Conservation (phyloP, 2,797 vertebrate species). For the Acridotheres tristis region DNA sequence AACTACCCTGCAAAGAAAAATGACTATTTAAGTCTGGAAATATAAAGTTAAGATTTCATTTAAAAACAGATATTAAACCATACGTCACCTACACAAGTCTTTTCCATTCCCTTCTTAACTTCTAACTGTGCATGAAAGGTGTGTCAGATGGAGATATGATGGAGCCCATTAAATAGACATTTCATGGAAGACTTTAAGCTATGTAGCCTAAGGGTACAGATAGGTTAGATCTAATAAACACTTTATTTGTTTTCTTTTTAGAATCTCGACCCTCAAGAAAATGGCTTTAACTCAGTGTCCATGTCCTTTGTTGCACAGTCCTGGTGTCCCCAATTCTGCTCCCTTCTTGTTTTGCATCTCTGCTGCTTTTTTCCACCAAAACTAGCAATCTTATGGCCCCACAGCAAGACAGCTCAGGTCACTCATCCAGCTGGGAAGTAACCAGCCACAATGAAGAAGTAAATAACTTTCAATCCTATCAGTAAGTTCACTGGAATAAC, state of each 20-base stretch:
- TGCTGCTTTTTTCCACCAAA: not conserved
- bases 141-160: slow-evolving; percentile 21
- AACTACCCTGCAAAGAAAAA: not conserved
- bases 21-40: slow-evolving; percentile 50
- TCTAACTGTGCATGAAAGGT: slow-evolving; percentile 5
- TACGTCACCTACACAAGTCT: slow-evolving; percentile 32
- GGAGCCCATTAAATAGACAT: not conserved
- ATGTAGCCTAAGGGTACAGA: not conserved
- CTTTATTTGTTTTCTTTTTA: not conserved
- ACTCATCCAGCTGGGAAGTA: not conserved
- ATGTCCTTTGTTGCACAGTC: not conserved
- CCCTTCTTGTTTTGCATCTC: not conserved
- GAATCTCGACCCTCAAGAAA: not conserved
- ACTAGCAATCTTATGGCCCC: not conserved
- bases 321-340: not conserved
- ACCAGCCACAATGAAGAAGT: not conserved
- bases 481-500: not conserved
- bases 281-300: not conserved
- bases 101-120: slow-evolving; percentile 56
- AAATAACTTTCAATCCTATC: not conserved
- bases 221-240: not conserved
- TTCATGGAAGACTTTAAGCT: slow-evolving; percentile 25
- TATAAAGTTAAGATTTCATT: slow-evolving; percentile 61
- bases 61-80: slow-evolving; percentile 60
- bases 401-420: not conserved